Conservation (phyloP, 2,113 vertebrate genomes). For the Oenanthe melanoleuca region DNA sequence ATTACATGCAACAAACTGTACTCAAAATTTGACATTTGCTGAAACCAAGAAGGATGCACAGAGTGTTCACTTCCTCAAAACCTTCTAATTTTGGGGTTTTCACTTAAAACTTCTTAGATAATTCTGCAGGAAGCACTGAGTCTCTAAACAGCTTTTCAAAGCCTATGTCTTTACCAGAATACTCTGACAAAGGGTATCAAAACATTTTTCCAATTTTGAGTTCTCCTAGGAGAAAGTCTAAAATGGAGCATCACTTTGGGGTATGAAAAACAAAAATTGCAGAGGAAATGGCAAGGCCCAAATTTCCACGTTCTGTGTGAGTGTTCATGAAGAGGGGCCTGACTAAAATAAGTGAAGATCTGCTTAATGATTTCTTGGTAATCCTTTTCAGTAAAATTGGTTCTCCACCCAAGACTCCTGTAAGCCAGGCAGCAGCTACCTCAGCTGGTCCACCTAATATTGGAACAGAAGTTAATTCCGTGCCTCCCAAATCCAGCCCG, state of each 20-base stretch:
- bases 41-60: not conserved
- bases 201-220: not conserved
- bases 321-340: rapidly evolving
- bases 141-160: not conserved
- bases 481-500: constrained; percentile 82
- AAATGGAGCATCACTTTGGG: not conserved
- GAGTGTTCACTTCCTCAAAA: not conserved
- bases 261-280: not conserved
- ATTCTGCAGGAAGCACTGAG: not conserved
- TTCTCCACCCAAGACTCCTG: constrained; percentile 88
- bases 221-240: not conserved
- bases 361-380: constrained; percentile 32
- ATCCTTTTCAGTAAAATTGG: constrained; percentile 78
- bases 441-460: constrained; percentile 80
- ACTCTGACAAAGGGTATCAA: not conserved
- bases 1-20: not conserved
- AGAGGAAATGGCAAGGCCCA: not conserved
- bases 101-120: not conserved
- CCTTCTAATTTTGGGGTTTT: not conserved
- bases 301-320: not conserved
- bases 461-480: constrained; percentile 78
- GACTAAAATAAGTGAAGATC: not conserved
- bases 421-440: constrained; percentile 82
- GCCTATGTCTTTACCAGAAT: not conserved
- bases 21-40: not conserved